Conservation (phyloP, 2,113 vertebrate species). For the Channa argus region DNA sequence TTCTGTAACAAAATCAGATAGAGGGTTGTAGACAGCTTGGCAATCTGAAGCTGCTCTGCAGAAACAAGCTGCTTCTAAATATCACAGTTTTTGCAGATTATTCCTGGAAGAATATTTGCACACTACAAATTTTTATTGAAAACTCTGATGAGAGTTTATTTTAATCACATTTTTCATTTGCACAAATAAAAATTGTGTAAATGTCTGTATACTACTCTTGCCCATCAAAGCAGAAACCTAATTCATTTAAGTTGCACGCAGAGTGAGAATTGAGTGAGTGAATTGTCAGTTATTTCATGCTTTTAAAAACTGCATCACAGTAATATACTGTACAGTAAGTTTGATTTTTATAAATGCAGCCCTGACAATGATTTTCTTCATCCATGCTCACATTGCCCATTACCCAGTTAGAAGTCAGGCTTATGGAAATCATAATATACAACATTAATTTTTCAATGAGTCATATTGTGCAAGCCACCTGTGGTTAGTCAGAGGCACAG, state of each 20-base stretch:
- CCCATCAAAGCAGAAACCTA: slow-evolving; percentile 8
- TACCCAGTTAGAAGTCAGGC: slow-evolving; percentile 59
- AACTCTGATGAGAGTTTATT: too few species aligned
- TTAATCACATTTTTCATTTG: too few species aligned
- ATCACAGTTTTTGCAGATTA: too few species aligned
- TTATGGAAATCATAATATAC: slow-evolving; percentile 58
- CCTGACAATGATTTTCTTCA: slow-evolving; percentile 66
- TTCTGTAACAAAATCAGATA: neutral
- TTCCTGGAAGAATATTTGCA: too few species aligned
- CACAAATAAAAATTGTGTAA: neutral
- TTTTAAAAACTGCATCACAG: slow-evolving; percentile 24
- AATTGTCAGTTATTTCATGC: neutral
- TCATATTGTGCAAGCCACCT: slow-evolving; percentile 69
- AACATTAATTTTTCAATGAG: slow-evolving; percentile 62
- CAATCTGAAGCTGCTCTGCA: neutral
- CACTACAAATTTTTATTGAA: too few species aligned
- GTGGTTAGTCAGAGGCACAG: slow-evolving; percentile 77
- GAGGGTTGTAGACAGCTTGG: too few species aligned
- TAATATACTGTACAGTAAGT: slow-evolving; percentile 13
- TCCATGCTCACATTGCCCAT: slow-evolving; percentile 65
- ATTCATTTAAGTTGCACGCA: neutral
- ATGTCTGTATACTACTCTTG: neutral
- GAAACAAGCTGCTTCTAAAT: too few species aligned
- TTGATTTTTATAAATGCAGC: slow-evolving; percentile 47
- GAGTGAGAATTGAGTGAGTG: too few species aligned